Base-by-base conservation (phyloP, 2,113 vertebrate species). In the Promerops cafer region DNA sequence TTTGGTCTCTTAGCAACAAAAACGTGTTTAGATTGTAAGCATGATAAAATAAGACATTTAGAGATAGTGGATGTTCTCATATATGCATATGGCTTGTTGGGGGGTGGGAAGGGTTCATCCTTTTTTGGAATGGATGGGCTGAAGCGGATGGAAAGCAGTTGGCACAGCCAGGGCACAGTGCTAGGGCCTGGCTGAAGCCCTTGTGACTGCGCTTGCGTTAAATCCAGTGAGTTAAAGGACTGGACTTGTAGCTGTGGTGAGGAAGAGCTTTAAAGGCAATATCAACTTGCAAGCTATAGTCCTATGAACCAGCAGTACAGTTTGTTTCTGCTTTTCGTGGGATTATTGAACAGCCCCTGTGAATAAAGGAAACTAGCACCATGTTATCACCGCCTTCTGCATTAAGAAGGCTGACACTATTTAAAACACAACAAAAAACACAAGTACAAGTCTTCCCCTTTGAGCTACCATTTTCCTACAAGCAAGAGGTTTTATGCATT, bases 1-100 rank as follows among this genome's bases (percentile, higher is more conserved):
- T 93, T 89, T 85, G 68, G 90, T 97, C 75, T 95, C 93, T 89
- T 96, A 97, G 90, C 96, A 96, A 96, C 95, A 95, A 89, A 93
- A 96, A 86, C 7, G 12, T 94, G 86, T 94, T 94, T 76, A 74
- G 93, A 75, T 96, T 86, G 68, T 74, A 56, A 94, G 82, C 54
- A 2, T 44, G 84, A 91, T 89, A 90, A 92, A 94, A 60, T 75
- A 88, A 95, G 90, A 84, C 57, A 20, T 88, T 80, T 80, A n/a
- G 82, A 80, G 71, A 27, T 70, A 20, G 88, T 75, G 40, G 53
- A 83, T 90, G 63, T 92, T 92, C 90, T 93, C 80, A 68, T 89
- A 44, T 17, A 49, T 81, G 22, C 85, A 77, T 94, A 83, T 90
- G 75, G 69, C 86, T 75, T 66, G 16, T 5, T 89, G 52, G 49